Evolutionary conservation across 1,140 invertebrate species (phyloP), one percentile per base, ranked within the genome.

Genomic region (Neotoxoptera formosana): DNA sequence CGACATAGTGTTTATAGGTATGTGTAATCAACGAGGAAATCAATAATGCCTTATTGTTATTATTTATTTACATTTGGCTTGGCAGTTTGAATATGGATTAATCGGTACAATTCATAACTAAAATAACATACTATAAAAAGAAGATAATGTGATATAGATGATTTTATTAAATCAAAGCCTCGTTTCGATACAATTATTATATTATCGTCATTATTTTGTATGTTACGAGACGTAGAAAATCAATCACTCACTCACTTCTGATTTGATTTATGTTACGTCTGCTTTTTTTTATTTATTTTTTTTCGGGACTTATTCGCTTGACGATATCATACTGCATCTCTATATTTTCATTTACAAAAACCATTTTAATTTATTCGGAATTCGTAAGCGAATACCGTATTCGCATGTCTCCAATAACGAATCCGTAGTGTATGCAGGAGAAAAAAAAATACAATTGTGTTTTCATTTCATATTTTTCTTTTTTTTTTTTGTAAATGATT

Each of bases 381-480:
- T 53, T 53, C 48, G 9, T 36, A 41, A 56, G 36, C 30, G 34
- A 56, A 89, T 89, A 47, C 83, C 25, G 45, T 76, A 76, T 30
- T 76, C 60, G n/a, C n/a, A 76, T 76, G 60, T 76, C 60, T n/a
- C 60, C 60, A n/a, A 76, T 76, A 76, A 76, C n/a, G n/a, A 30
- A 76, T 30, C 30, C 30, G 60, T n/a, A 67, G 60, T n/a, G 6
- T 76, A 47, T 30, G 45, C 30, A 47, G 17, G 25, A 87, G 14
- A 84, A 84, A 84, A 83, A 83, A 41, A 83, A 83, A 41, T 48
- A 88, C 20, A n/a, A 67, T 90, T 90, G 17, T 67, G 25, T 90
- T 90, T 56, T 90, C 88, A 30, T 90, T 90, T 67, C 21, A n/a
- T 67, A 30, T 90, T 30, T 90, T 87, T 48, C 48, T 48, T 87